Conservation (phyloP, 2,797 vertebrate species). For the Moxostoma hubbsi region DNA sequence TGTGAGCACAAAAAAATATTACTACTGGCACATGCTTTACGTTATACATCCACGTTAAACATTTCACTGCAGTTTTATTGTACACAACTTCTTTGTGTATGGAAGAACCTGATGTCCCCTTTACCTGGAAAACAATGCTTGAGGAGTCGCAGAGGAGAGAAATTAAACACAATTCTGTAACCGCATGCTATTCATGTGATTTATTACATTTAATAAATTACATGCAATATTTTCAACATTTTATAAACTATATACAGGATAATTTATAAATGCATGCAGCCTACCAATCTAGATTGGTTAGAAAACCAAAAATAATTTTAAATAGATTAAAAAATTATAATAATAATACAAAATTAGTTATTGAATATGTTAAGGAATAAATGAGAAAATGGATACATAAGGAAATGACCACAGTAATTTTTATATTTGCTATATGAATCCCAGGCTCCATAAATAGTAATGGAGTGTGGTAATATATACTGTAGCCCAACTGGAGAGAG, state of each 20-base stretch:
- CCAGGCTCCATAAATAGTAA: conserved; percentile 54
- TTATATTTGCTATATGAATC: conserved; percentile 51
- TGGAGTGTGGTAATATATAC: conserved; percentile 53
- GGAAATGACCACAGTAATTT: conserved; percentile 40
- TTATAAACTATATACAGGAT: conserved; percentile 4
- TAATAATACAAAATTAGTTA: background rate
- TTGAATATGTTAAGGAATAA: conserved; percentile 39
- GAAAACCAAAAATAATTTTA: no score
- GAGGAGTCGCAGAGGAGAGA: background rate
- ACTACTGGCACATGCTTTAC: background rate
- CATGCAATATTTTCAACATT: background rate
- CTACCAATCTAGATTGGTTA: background rate
- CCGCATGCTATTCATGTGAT: background rate
- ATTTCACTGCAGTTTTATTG: conserved; percentile 12
- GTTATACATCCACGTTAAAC: background rate
- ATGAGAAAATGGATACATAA: conserved; percentile 21
- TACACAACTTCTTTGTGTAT: background rate
- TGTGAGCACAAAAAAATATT: background rate
- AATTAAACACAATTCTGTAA: background rate
- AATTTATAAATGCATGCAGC: background rate
- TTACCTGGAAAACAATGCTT: background rate
- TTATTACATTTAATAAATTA: background rate
- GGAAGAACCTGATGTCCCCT: background rate
- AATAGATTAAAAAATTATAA: background rate
- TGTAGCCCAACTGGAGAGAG: conserved; percentile 48